phyloP scores from a whole-genome alignment of 2,888 invertebrate genomes.

The Aphodius granarius region DNA sequence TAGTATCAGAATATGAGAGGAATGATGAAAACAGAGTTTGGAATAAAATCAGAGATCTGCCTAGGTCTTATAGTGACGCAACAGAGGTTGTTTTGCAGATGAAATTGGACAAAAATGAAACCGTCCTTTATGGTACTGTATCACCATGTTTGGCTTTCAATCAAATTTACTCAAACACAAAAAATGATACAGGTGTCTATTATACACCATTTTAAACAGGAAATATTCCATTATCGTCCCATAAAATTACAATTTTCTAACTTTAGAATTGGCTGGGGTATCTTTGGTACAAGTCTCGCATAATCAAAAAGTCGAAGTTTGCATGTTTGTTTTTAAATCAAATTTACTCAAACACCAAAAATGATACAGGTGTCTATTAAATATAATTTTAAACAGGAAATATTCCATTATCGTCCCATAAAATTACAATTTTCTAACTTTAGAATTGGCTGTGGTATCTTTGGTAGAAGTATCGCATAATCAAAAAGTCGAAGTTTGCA shows the following conservation, averaged over 20 bases:
- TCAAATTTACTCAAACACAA: too few relatives aligned
- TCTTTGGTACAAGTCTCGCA: background rate
- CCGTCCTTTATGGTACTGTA: slow-evolving; percentile 72
- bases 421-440: background rate
- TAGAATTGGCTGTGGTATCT: background rate
- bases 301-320: background rate
- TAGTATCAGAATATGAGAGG: slow-evolving; percentile 55
- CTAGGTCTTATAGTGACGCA: slow-evolving; percentile 69
- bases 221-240: background rate
- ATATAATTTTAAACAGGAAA: background rate
- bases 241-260: background rate
- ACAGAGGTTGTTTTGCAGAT: slow-evolving; percentile 79
- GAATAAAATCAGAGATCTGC: slow-evolving; percentile 64
- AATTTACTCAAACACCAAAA: background rate
- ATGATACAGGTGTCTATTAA: background rate
- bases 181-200: background rate
- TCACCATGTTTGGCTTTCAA: too few relatives aligned
- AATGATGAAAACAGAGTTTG: slow-evolving; percentile 60
- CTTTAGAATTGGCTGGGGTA: background rate
- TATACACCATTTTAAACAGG: background rate
- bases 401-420: background rate
- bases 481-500: background rate
- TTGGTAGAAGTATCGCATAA: too few relatives aligned
- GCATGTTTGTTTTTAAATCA: background rate
- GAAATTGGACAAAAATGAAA: slow-evolving; percentile 80